Percentiles rank a stretch among this genome's conserved stretches.
Evolutionary conservation across 2,113 vertebrate species (phyloP).

Genomic region (Pteruthius melanotis): DNA sequence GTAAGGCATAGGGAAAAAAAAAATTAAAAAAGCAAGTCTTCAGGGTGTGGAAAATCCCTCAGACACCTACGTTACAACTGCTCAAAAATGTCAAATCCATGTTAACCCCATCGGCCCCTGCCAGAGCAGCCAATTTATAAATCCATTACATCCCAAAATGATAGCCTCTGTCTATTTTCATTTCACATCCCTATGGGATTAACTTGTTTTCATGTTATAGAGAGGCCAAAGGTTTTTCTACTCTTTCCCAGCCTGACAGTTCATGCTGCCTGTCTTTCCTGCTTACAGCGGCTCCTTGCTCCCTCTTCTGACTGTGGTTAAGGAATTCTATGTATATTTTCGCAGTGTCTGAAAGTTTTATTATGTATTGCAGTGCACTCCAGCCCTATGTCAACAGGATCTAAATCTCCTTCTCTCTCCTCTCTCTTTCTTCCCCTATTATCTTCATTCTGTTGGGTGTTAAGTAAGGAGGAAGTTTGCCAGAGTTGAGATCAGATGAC

Average conservation of each 20-base stretch:
- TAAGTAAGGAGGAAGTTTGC: background rate
- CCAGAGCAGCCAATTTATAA: background rate
- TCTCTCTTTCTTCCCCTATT: background rate
- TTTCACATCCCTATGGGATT: background rate
- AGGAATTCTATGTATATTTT: background rate
- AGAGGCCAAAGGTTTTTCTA: background rate
- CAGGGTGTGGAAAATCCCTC: conserved; percentile 2
- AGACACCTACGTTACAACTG: background rate
- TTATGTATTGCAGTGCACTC: background rate
- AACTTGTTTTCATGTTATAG: background rate
- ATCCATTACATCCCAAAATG: background rate
- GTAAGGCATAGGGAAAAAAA: background rate
- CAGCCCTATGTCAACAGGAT: background rate
- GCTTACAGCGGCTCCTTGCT: background rate
- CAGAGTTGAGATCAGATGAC: background rate
- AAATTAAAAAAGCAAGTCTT: background rate
- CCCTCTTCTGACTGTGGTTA: background rate
- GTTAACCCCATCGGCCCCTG: background rate
- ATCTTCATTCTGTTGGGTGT: background rate
- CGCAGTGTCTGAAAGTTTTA: background rate
- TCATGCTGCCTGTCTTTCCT: background rate
- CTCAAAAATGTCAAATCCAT: background rate
- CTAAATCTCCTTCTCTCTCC: background rate
- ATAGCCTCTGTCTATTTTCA: background rate
- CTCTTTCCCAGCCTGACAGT: background rate